These are phyloP conservation scores for Griposia aprilina DNA, from an alignment of 2,888 invertebrate genomes.

Conservation along the genomic window DNA sequence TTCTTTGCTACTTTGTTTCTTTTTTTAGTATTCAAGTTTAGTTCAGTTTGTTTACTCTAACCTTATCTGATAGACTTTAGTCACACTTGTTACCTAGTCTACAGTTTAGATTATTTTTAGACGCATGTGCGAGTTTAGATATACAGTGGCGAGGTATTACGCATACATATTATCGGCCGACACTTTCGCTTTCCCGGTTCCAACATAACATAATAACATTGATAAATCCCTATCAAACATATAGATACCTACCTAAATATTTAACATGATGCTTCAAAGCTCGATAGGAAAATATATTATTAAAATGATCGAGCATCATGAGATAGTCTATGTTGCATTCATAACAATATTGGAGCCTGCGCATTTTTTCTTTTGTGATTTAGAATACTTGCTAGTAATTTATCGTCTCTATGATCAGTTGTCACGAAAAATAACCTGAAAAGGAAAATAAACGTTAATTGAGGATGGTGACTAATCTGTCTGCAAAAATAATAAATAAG, in stretches of 20 bases:
- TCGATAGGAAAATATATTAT: conserved; percentile 34
- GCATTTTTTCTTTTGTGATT: not conserved
- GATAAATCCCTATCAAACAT: conserved; percentile 44
- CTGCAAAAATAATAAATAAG: conserved; percentile 13
- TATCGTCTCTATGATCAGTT: conserved; percentile 10
- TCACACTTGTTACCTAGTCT: not conserved
- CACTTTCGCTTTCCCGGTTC: conserved; percentile 40
- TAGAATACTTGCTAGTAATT: not conserved
- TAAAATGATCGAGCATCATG: conserved; percentile 46
- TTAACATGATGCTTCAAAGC: conserved; percentile 41
- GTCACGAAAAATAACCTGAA: conserved; percentile 6
- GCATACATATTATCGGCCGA: conserved; percentile 13
- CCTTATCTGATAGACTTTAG: not conserved
- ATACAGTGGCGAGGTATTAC: conserved; percentile 12
- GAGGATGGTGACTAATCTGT: not conserved
- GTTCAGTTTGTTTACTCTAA: not conserved
- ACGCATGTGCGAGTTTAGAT: conserved; percentile 1
- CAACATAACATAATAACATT: conserved; percentile 31
- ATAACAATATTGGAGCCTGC: not conserved
- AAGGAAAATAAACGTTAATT: not conserved
- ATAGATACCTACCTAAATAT: conserved; percentile 33
- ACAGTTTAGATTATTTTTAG: conserved; percentile 6
- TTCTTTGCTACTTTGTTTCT: conserved; percentile 5
- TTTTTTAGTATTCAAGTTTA: conserved; percentile 9
- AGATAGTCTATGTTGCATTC: conserved; percentile 22